Evolutionary conservation across 2,797 vertebrate genomes (phyloP), one percentile per base, ranked within the genome.

Genomic region (Muscicapa comitata): DNA sequence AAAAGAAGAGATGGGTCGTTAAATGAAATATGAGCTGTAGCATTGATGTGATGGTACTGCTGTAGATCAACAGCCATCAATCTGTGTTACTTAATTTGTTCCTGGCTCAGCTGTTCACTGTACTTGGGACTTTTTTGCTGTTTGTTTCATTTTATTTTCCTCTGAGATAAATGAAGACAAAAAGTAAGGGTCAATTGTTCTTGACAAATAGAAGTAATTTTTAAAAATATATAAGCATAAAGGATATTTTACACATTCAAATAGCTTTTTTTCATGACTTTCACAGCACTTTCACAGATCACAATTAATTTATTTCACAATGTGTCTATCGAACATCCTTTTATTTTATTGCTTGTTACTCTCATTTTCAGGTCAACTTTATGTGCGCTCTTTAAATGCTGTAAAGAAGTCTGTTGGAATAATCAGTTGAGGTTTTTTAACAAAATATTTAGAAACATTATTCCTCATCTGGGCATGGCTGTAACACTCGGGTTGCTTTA

Each of bases 21-120:
- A 80, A 86, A 85, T 92, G 94, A 94, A 94, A 95, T 74, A 77
- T 50, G 94, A 90, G 89, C 35, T 84, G 63, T 72, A 92, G 81
- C 54, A 40, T 19, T 74, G 95, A 90, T 93, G 84, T 76, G 90
- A 58, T 94, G 51, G 68, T 47, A 9, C 76, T 79, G 86, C 85
- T 88, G 76, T 70, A 92, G 89, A 97, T 94, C 94, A 90, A 71
- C 93, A 94, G 93, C 94, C 91, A 96, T 96, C 95, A 96, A 87
- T 96, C 94, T 94, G 58, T 68, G 93, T 94, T 95, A 91, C 88
- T 96, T 97, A 95, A 95, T 88, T 91, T 94, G 92, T 92, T 87
- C 85, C 93, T 96, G 89, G 78, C 89, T 95, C 94, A 92, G 86
- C 92, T 95, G 94, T 87, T 96, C 85, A 13, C 94, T 87, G 57